Evolutionary conservation across 2,113 vertebrate genomes (phyloP).

Genomic region (Pelusios castaneus): DNA sequence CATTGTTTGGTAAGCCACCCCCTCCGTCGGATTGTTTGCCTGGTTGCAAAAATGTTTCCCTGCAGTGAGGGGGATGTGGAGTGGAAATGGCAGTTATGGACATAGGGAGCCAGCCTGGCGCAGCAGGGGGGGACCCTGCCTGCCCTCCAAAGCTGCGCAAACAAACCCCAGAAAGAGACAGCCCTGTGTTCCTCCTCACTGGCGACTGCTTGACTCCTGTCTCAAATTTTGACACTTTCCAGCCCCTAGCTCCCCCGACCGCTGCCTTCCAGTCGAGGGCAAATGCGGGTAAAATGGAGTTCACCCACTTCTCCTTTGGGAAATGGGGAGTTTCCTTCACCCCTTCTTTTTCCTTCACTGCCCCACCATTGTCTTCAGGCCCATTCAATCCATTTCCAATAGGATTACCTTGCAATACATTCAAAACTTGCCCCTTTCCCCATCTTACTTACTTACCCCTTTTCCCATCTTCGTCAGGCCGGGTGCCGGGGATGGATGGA

Average conservation of each 20-base stretch:
- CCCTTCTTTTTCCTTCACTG: too few relatives aligned
- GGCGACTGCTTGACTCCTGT: background rate
- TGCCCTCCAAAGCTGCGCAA: background rate
- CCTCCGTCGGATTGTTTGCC: background rate
- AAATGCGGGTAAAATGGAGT: background rate
- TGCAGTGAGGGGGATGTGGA: background rate
- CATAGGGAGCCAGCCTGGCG: background rate
- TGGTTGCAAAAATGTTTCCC: background rate
- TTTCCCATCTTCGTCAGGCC: background rate
- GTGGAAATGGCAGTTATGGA: too few relatives aligned
- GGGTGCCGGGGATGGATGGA: background rate
- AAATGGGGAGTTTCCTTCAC: background rate
- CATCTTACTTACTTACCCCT: constrained; percentile 8
- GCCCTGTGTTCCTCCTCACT: background rate
- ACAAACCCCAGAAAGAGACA: too few relatives aligned
- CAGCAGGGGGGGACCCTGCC: background rate
- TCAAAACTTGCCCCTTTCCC: background rate
- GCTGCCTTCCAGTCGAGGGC: background rate
- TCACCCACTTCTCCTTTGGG: background rate
- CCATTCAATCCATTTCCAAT: background rate
- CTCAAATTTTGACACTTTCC: too few relatives aligned
- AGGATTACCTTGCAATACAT: background rate
- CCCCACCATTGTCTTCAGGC: background rate
- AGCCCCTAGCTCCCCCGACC: too few relatives aligned
- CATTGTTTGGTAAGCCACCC: background rate